Evolutionary conservation across 2,888 invertebrate species (phyloP).

Genomic region (Acronicta leporina): DNA sequence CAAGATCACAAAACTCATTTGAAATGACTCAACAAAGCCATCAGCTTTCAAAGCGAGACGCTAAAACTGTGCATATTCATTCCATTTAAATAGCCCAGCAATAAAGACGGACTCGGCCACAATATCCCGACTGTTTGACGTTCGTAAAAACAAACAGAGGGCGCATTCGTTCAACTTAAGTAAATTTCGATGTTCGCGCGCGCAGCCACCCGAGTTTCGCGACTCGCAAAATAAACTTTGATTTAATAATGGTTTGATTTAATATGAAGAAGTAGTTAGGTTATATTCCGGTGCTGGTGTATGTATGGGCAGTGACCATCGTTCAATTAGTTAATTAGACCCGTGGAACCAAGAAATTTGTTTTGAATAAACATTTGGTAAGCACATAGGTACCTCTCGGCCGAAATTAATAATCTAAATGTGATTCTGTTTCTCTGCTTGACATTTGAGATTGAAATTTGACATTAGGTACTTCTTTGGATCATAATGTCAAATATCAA

Average conservation of each 20-base stretch:
- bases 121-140: slow-evolving; percentile 79
- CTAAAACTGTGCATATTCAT: slow-evolving; percentile 79
- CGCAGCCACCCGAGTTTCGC: slow-evolving; percentile 65
- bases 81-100: slow-evolving; percentile 73
- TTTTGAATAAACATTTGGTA: no score
- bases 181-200: slow-evolving; percentile 88
- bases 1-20: background rate
- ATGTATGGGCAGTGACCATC: no score
- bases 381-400: no score
- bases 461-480: no score
- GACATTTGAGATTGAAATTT: no score
- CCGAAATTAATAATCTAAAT: no score
- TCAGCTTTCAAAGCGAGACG: slow-evolving; percentile 64
- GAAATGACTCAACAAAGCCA: slow-evolving; percentile 37
- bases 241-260: slow-evolving; percentile 69
- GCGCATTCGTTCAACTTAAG: slow-evolving; percentile 88
- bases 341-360: no score
- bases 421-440: no score
- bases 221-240: slow-evolving; percentile 69
- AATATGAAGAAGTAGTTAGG: slow-evolving; percentile 30
- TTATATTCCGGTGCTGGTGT: background rate
- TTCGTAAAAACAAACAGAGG: slow-evolving; percentile 81
- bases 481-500: no score
- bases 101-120: slow-evolving; percentile 72
- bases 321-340: no score